These are phyloP conservation scores for Arenaria interpres DNA, from an alignment of 2,113 vertebrate species.

Conservation along the genomic window DNA sequence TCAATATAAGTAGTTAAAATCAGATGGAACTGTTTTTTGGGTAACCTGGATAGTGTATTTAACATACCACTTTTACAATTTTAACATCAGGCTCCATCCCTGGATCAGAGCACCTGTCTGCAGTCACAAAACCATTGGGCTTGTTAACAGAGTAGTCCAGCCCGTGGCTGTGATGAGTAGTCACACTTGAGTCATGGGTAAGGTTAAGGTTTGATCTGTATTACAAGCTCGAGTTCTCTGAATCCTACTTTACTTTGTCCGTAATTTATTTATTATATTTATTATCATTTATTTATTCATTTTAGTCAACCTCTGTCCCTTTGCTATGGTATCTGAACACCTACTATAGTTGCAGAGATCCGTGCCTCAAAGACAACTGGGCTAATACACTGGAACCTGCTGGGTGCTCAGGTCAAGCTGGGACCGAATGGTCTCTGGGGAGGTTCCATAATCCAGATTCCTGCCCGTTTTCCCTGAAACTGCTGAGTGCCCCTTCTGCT, in stretches of 20 bases:
- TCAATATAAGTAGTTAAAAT: not conserved
- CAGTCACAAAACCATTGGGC: not conserved
- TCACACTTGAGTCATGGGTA: not conserved
- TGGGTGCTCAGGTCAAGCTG: not conserved
- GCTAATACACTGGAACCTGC: not conserved
- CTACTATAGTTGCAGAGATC: not conserved
- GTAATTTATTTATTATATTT: not conserved
- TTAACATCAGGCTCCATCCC: not conserved
- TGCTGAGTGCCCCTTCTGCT: not conserved
- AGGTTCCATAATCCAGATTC: not conserved
- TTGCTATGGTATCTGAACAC: not conserved
- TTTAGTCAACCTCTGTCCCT: not conserved
- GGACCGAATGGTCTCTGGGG: not conserved
- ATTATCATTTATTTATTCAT: not conserved
- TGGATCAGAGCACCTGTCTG: not conserved
- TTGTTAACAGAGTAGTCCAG: not conserved
- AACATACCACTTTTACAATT: not conserved
- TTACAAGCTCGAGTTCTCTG: not conserved
- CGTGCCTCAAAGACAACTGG: not conserved
- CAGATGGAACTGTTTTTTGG: not conserved
- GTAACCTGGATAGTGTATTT: not conserved
- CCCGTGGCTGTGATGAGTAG: accelerated
- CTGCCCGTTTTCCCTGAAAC: accelerated
- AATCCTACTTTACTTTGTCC: not conserved
- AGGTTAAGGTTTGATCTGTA: not conserved